Base-by-base conservation (phyloP, 2,113 vertebrate genomes). In the Lathamus discolor region DNA sequence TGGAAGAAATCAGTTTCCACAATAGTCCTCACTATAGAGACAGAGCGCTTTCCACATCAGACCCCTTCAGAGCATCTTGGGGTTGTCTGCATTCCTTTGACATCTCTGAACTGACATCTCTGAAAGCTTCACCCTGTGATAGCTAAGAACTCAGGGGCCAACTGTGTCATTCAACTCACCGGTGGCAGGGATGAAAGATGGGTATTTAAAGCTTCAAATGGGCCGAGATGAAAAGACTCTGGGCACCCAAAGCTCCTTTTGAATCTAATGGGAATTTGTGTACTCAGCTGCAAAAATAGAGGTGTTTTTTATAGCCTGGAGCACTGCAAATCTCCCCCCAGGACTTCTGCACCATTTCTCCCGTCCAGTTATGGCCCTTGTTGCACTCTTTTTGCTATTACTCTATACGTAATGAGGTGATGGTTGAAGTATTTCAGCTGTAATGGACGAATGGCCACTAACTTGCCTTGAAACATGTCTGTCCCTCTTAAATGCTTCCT, bases 321-420 rank as follows among this genome's bases (percentile, higher is more conserved):
- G 75, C 67, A 8, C 44, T 77, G 68, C 7, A 3, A 35, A 69
- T 49, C 54, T 68, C 28, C 75, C 83, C 79, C 29, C 57, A 73
- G 85, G 82, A 46, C 57, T 92, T 31, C 94, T 75, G 83, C 72
- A 73, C 68, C 15, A 2, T 77, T 94, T 63, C 94, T n/a, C 37
- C 85, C 15, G 23, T 52, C 57, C 88, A 69, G 1, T 74, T 31
- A 28, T 2, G 9, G 15, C 68, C 54, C 79, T 78, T 1, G 4
- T 31, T 6, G 92, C 9, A 1, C 57, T 91, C 88, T 19, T 83
- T 9, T 83, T 95, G 67, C 89, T 70, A 41, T 94, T 35, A 66
- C 73, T 88, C 62, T 51, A 3, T 37, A 13, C 6, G 78, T 68
- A 94, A 93, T 37, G 89, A 95, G 90, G 73, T n/a, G 80, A 84